Percentiles rank a stretch among this genome's conserved stretches.
Conservation (phyloP, 2,888 invertebrate species). For the Caenorhabditis imperialis region DNA sequence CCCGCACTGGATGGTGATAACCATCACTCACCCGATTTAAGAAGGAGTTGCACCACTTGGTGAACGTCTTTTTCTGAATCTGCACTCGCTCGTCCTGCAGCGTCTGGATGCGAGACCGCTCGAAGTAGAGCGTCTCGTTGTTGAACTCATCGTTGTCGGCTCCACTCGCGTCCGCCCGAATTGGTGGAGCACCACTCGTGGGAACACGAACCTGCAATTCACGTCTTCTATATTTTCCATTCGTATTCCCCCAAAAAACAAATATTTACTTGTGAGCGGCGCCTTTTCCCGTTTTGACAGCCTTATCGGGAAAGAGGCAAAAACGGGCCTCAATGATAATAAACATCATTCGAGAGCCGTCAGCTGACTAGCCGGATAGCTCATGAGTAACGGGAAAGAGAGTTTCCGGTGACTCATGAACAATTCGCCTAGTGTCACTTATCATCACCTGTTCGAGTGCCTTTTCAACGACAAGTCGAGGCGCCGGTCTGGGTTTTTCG, state of each 20-base stretch:
- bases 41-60: conserved; percentile 99
- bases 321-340: conserved; percentile 24
- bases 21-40: conserved; percentile 86
- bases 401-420: too few relatives aligned
- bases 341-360: conserved; percentile 15
- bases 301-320: conserved; percentile 28
- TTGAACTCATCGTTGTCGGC: conserved; percentile 67
- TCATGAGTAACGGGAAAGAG: too few relatives aligned
- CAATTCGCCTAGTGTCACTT: too few relatives aligned
- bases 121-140: conserved; percentile 76
- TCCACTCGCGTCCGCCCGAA: conserved; percentile 47
- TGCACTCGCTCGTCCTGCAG: conserved; percentile 91
- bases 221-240: conserved; percentile 5
- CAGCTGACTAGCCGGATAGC: conserved; percentile 39
- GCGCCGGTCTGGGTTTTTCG: not conserved
- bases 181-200: conserved; percentile 54
- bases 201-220: conserved; percentile 61
- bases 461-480: too few relatives aligned
- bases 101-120: conserved; percentile 72
- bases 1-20: too few relatives aligned
- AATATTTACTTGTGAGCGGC: conserved; percentile 23
- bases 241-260: conserved; percentile 23
- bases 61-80: conserved; percentile 99
- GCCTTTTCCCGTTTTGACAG: conserved; percentile 37
- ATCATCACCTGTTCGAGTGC: too few relatives aligned